Conservation (phyloP, 2,113 vertebrate species). For the Atrichornis clamosus region DNA sequence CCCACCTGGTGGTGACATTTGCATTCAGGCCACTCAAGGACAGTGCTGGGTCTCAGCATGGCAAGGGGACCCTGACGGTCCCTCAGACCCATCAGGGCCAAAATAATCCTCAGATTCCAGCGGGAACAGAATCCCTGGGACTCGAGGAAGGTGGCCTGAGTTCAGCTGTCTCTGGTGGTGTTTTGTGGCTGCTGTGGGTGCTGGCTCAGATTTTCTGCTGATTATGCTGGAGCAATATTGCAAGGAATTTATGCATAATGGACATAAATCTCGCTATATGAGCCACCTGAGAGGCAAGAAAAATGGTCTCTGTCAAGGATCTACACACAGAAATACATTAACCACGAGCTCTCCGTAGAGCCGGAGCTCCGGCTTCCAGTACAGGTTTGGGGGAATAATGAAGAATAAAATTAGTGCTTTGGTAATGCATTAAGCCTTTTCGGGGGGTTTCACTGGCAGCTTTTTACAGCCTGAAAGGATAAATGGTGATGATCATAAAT, state of each 20-base stretch:
- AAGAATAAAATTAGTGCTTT: conserved; percentile 65
- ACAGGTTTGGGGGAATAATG: conserved; percentile 44
- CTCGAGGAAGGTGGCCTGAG: not conserved
- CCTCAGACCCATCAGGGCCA: not conserved
- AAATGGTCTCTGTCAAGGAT: conserved; percentile 68
- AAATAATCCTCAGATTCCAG: not conserved
- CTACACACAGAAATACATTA: conserved; percentile 69
- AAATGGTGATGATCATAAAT: conserved; percentile 49
- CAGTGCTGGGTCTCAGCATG: not conserved
- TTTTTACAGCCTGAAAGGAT: conserved; percentile 52
- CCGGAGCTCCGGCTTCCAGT: not conserved
- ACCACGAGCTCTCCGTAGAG: conserved; percentile 36
- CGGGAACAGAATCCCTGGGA: not conserved
- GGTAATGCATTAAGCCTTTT: conserved; percentile 37
- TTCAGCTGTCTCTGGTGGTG: not conserved
- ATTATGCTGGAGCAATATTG: conserved; percentile 62
- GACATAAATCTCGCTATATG: conserved; percentile 58
- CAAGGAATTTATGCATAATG: conserved; percentile 63
- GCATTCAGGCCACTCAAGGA: not conserved
- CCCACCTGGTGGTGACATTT: accelerated
- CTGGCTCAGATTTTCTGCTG: conserved; percentile 60
- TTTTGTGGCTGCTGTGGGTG: conserved; percentile 50
- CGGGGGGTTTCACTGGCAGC: not conserved
- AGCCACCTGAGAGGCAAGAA: conserved; percentile 69
- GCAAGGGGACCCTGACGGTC: not conserved